Conservation (phyloP, 2,113 vertebrate genomes). For the Sylvilagus bachmani region DNA sequence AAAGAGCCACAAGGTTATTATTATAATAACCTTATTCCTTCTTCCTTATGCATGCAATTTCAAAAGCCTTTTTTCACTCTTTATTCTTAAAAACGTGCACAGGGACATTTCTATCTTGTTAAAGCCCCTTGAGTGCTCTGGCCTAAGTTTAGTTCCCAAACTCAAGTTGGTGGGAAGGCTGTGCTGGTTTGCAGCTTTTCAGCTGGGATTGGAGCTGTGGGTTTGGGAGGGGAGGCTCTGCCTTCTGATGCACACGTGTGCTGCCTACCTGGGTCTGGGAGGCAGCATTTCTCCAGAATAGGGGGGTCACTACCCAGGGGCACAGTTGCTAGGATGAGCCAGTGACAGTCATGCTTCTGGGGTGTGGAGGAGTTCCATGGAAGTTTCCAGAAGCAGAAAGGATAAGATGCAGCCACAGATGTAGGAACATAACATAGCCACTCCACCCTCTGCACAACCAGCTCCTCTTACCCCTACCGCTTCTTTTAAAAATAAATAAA, state of each 20-base stretch:
- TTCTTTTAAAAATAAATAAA: no score
- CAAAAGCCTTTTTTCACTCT: background rate
- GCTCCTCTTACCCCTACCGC: background rate
- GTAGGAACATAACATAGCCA: rapidly evolving
- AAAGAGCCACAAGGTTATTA: background rate
- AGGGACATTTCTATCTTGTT: background rate
- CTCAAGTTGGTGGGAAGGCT: background rate
- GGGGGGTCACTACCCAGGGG: background rate
- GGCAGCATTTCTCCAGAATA: background rate
- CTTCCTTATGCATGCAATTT: background rate
- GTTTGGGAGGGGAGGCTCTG: background rate
- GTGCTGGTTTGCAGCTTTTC: rapidly evolving
- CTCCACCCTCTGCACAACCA: rapidly evolving
- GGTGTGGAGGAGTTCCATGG: background rate
- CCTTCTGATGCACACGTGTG: background rate
- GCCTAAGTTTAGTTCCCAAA: background rate
- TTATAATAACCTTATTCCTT: no score
- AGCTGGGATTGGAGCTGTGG: background rate
- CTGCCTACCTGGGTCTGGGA: no score
- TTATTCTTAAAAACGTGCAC: background rate
- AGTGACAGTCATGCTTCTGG: background rate
- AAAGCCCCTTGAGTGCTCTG: background rate
- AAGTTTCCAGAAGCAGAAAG: background rate
- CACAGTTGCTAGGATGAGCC: rapidly evolving
- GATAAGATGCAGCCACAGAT: rapidly evolving